Percentiles rank a stretch among this genome's conserved stretches.
Evolutionary conservation across 2,888 invertebrate genomes (phyloP).

Genomic region (Myathropa florea): DNA sequence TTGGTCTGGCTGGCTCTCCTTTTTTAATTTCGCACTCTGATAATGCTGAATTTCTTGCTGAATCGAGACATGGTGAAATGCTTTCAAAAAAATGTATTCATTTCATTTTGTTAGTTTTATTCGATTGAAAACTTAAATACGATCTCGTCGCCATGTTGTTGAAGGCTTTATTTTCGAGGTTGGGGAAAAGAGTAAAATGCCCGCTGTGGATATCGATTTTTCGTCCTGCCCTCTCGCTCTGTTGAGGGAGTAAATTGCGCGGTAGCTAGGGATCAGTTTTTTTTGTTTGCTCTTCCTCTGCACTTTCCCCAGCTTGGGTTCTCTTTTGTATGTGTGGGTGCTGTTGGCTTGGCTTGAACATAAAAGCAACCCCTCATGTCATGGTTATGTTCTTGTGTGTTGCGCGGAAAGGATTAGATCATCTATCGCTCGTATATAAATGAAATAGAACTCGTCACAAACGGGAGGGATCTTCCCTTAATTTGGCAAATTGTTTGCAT

Average conservation of each 20-base stretch:
- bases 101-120: constrained; percentile 5
- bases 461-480: constrained; percentile 17
- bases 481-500: constrained; percentile 20
- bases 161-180: constrained; percentile 37
- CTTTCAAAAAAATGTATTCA: constrained; percentile 45
- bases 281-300: not conserved
- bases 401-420: constrained; percentile 54
- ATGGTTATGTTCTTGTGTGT: not conserved
- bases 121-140: constrained; percentile 2
- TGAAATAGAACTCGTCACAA: not conserved
- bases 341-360: not conserved
- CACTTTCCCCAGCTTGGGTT: constrained; percentile 27
- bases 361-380: constrained; percentile 5
- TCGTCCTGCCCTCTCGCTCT: not conserved
- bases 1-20: constrained; percentile 15
- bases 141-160: constrained; percentile 33
- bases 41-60: not conserved
- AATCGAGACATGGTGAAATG: constrained; percentile 54
- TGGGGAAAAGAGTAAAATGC: not conserved
- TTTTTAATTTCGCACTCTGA: constrained; percentile 48
- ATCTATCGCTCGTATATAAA: constrained; percentile 24
- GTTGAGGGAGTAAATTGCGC: constrained; percentile 44
- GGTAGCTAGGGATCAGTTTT: constrained; percentile 65
- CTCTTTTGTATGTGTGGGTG: constrained; percentile 3
- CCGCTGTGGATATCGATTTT: constrained; percentile 47